phyloP scores from a whole-genome alignment of 2,797 vertebrate genomes.

The Parotocinclus haroldoi region DNA sequence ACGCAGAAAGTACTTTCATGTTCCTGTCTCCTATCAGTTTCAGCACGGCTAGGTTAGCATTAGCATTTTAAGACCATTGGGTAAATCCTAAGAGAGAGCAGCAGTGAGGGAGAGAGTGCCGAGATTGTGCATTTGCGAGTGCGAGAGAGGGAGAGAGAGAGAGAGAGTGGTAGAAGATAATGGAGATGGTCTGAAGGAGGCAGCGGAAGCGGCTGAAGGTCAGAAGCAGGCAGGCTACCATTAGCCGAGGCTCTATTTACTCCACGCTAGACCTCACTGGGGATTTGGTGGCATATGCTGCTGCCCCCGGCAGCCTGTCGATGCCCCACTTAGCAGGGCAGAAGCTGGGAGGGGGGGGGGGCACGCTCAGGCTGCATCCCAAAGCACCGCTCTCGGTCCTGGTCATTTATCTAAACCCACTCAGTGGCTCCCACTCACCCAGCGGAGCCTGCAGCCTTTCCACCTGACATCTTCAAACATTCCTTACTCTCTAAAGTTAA shows the following conservation, averaged over 20 bases:
- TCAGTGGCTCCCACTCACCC: slow-evolving; percentile 45
- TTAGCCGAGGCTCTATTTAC: slow-evolving; percentile 76
- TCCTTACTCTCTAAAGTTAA: too few relatives aligned
- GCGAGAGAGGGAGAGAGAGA: slow-evolving; percentile 5
- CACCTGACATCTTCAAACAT: slow-evolving; percentile 44
- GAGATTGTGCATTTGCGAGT: slow-evolving; percentile 1
- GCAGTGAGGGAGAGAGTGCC: slow-evolving; percentile 1
- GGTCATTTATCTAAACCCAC: slow-evolving; percentile 68
- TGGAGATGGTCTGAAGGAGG: slow-evolving; percentile 34
- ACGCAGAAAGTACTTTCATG: slow-evolving; percentile 13
- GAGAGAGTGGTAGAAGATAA: slow-evolving; percentile 19
- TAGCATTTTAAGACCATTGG: slow-evolving; percentile 19
- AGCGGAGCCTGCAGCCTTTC: slow-evolving; percentile 50
- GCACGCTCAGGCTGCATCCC: slow-evolving; percentile 69
- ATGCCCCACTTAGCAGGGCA: slow-evolving; percentile 81
- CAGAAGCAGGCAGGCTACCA: slow-evolving; percentile 61
- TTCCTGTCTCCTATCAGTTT: slow-evolving; percentile 35
- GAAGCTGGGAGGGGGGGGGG: slow-evolving; percentile 61
- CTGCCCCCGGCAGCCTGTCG: slow-evolving; percentile 74
- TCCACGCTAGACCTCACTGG: slow-evolving; percentile 62
- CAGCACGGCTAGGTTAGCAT: slow-evolving; percentile 13
- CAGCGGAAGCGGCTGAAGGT: slow-evolving; percentile 65
- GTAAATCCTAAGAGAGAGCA: not conserved
- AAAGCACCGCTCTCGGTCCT: slow-evolving; percentile 68
- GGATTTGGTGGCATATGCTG: slow-evolving; percentile 77